Conservation (phyloP, 2,888 invertebrate genomes). For the Pseudococcus longispinus region DNA sequence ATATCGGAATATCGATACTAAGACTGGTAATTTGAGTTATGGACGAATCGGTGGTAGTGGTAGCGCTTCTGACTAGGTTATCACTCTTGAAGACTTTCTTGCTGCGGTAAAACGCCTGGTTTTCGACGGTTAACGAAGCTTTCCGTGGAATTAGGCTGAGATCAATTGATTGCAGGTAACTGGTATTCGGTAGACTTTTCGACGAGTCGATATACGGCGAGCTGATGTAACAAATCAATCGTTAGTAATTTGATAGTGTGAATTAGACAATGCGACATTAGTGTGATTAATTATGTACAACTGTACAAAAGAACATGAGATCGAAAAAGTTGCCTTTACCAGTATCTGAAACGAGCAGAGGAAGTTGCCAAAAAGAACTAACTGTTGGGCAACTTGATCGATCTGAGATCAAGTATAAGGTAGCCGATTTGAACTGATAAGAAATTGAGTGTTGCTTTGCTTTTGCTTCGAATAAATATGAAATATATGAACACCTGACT, state of each 20-base stretch:
- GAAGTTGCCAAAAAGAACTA: background rate
- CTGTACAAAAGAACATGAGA: background rate
- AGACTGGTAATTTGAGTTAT: slow-evolving; percentile 21
- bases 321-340: background rate
- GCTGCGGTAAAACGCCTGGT: slow-evolving; percentile 37
- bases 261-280: background rate
- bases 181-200: background rate
- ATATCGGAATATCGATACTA: slow-evolving; percentile 41
- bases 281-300: background rate
- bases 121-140: slow-evolving; percentile 27
- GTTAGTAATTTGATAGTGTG: background rate
- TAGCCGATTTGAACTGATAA: background rate
- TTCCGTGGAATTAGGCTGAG: slow-evolving; percentile 27
- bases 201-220: slow-evolving; percentile 47
- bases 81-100: slow-evolving; percentile 52
- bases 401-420: background rate
- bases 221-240: background rate
- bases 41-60: slow-evolving; percentile 15
- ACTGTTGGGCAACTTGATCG: background rate
- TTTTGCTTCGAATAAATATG: background rate
- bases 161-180: slow-evolving; percentile 4
- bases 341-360: background rate
- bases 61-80: slow-evolving; percentile 49
- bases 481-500: too few species aligned
- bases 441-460: background rate